Conservation (phyloP, 2,113 vertebrate species). For the Fregata magnificens region DNA sequence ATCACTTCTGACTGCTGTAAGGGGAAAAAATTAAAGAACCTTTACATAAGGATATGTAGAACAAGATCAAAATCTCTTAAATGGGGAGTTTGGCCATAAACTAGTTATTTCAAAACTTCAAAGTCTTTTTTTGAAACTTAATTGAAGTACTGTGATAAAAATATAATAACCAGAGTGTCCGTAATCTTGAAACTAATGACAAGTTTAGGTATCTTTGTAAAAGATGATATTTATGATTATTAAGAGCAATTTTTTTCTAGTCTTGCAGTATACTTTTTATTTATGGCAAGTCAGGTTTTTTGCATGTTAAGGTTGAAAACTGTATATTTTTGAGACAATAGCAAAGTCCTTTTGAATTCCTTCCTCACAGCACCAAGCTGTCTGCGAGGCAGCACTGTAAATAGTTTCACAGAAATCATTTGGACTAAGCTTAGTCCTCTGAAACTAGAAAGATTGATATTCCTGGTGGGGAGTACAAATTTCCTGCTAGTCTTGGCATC, state of each 20-base stretch:
- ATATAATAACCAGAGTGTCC: neutral
- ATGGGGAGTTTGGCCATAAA: neutral
- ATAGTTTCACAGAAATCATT: neutral
- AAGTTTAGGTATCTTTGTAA: neutral
- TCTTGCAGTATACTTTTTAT: neutral
- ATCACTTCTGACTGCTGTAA: neutral
- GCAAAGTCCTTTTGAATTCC: neutral
- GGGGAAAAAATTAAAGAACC: neutral
- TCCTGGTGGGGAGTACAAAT: neutral
- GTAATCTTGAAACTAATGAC: neutral
- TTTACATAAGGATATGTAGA: neutral
- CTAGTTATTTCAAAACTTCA: neutral
- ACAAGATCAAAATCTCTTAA: neutral
- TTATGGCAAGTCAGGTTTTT: neutral
- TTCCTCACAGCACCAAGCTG: neutral
- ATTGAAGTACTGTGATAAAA: neutral
- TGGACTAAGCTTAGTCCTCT: neutral
- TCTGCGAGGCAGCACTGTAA: neutral
- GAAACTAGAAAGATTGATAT: neutral
- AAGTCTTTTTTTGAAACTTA: neutral
- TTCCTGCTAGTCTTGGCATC: neutral
- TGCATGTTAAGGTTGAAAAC: neutral
- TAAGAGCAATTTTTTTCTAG: neutral
- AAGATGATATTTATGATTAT: neutral
- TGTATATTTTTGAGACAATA: neutral